Conservation (phyloP, 64 coral and sea anemone species). For the Cladopsammia gracilis region DNA sequence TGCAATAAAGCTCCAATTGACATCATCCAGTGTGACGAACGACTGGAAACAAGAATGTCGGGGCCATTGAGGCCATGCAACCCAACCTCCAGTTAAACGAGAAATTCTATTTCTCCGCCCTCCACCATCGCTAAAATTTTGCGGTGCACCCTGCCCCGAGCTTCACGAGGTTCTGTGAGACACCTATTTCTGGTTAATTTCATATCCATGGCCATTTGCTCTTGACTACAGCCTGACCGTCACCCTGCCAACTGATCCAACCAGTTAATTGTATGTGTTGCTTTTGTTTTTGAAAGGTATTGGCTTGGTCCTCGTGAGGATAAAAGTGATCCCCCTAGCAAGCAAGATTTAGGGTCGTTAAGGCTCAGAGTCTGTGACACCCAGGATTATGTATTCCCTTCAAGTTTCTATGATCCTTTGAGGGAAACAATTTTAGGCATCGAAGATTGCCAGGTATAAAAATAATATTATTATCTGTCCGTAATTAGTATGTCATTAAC, state of each 20-base stretch:
- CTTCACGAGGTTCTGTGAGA: too few species aligned
- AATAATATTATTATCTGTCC: background rate
- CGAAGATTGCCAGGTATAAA: slow-evolving; percentile 38
- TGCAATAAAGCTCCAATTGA: too few species aligned
- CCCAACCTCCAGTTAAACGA: too few species aligned
- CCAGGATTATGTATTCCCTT: slow-evolving; percentile 87
- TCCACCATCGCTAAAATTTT: too few species aligned
- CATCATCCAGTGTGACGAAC: too few species aligned
- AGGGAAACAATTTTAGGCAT: slow-evolving; percentile 83
- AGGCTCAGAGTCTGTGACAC: slow-evolving; percentile 86
- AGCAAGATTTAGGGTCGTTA: slow-evolving; percentile 77
- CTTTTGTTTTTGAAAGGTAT: slow-evolving; percentile 54
- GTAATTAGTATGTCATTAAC: too few species aligned
- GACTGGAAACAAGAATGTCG: too few species aligned
- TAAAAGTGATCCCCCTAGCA: slow-evolving; percentile 45
- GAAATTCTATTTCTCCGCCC: too few species aligned
- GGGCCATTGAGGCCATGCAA: too few species aligned
- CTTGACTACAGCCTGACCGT: background rate
- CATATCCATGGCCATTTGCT: background rate
- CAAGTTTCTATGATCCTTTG: slow-evolving; percentile 87
- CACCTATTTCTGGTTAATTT: too few species aligned
- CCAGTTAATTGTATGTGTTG: too few species aligned
- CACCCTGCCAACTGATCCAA: background rate
- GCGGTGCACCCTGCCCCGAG: too few species aligned
- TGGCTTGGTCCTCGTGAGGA: slow-evolving; percentile 91